Conservation (phyloP, 1,140 invertebrate species). For the Eciton burchellii region DNA sequence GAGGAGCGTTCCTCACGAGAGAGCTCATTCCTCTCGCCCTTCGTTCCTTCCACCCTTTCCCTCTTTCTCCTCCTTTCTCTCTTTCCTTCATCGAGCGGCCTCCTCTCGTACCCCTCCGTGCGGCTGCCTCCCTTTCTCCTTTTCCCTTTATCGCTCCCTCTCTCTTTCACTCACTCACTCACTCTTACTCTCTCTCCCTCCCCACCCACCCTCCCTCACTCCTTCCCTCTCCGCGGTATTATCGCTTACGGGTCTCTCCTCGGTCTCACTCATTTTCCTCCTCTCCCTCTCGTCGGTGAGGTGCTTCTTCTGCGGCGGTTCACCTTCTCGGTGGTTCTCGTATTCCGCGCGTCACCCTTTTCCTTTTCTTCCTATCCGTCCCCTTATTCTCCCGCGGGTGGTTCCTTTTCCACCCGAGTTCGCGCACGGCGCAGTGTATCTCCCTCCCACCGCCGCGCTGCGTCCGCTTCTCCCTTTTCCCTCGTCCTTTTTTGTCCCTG, state of each 20-base stretch:
- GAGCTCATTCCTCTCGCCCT: conserved; percentile 53
- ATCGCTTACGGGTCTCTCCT: conserved; percentile 64
- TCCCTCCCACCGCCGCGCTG: background rate
- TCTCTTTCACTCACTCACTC: conserved; percentile 67
- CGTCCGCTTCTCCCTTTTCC: background rate
- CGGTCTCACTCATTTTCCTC: conserved; percentile 67
- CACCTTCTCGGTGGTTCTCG: conserved; percentile 37
- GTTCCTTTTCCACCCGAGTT: conserved; percentile 70
- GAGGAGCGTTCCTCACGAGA: conserved; percentile 24
- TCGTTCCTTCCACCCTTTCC: conserved; percentile 44
- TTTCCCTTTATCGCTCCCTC: conserved; percentile 61
- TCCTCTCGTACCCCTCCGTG: conserved; percentile 10
- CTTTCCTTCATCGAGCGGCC: conserved; percentile 19
- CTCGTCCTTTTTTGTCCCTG: conserved; percentile 66
- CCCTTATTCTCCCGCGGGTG: conserved; percentile 66
- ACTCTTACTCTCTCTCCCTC: conserved; percentile 70
- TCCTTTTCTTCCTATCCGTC: conserved; percentile 52
- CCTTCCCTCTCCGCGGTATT: conserved; percentile 70
- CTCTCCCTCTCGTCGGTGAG: conserved; percentile 22
- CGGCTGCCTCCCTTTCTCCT: conserved; percentile 49
- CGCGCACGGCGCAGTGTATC: conserved; percentile 50
- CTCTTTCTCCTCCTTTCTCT: conserved; percentile 56
- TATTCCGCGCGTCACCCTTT: conserved; percentile 45
- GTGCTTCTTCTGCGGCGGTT: conserved; percentile 36
- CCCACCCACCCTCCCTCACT: conserved; percentile 72